A percentile compares a stretch with the other conserved stretches of the same genome.
Conservation (phyloP, 2,888 invertebrate species). For the Malthinus flaveolus region DNA sequence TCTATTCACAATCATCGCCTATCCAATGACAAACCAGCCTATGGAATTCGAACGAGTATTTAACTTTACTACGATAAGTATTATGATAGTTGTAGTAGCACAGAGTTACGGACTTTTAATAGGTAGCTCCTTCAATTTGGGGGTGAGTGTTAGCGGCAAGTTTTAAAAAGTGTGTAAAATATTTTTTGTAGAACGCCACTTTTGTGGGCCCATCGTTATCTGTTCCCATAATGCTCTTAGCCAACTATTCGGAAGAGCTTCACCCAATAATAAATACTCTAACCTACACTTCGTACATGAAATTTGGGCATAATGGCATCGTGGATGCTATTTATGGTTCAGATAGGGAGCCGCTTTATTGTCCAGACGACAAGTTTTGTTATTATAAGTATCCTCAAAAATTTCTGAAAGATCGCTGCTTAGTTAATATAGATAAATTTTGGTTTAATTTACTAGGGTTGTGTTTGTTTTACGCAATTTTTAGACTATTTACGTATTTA, state of each 20-base stretch:
- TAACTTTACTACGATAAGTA: constrained; percentile 84
- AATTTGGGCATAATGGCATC: constrained; percentile 80
- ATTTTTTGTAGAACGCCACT: constrained; percentile 79
- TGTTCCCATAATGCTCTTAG: constrained; percentile 95
- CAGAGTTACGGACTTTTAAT: constrained; percentile 92
- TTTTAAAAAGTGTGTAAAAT: not conserved
- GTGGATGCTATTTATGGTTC: constrained; percentile 85
- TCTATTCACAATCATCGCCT: constrained; percentile 74
- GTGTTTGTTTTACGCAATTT: constrained; percentile 5
- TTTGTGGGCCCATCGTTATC: constrained; percentile 90
- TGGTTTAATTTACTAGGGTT: constrained; percentile 15
- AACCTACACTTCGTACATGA: constrained; percentile 79
- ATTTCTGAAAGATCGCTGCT: constrained; percentile 84
- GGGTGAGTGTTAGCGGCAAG: constrained; percentile 62
- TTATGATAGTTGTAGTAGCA: constrained; percentile 84
- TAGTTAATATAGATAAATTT: constrained; percentile 53
- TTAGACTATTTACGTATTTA: constrained; percentile 13
- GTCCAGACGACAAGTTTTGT: constrained; percentile 67
- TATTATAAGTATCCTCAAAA: constrained; percentile 76
- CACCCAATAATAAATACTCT: constrained; percentile 89
- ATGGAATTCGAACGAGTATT: constrained; percentile 74
- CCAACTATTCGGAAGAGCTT: constrained; percentile 90
- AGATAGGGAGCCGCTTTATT: constrained; percentile 72
- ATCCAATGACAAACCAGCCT: constrained; percentile 90
- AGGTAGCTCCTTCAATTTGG: constrained; percentile 84